Conservation (phyloP, 2,888 invertebrate genomes). For the Herminia tarsipennalis region DNA sequence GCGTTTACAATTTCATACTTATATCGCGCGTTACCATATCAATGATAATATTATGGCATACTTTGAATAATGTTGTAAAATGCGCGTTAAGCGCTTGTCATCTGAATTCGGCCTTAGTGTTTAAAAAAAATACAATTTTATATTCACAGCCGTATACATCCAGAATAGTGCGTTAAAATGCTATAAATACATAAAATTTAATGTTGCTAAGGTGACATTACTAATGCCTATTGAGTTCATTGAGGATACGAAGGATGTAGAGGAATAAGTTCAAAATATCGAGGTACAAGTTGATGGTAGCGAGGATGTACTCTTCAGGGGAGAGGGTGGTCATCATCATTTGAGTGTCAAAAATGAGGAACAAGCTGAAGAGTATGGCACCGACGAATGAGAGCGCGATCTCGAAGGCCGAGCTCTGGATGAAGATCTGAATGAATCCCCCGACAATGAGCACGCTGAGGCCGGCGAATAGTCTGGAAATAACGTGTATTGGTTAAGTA, state of each 20-base stretch:
- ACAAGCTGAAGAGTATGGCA: constrained; percentile 91
- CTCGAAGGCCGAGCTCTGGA: constrained; percentile 90
- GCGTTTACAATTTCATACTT: too few species aligned
- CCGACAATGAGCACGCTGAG: constrained; percentile 89
- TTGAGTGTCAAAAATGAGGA: constrained; percentile 94
- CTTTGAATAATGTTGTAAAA: too few species aligned
- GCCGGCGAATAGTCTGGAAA: constrained; percentile 87
- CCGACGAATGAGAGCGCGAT: constrained; percentile 90
- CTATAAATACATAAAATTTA: constrained; percentile 29
- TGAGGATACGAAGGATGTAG: constrained; percentile 91
- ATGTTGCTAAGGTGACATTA: constrained; percentile 10
- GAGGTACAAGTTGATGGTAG: constrained; percentile 94
- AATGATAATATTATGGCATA: too few species aligned
- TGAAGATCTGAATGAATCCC: constrained; percentile 90
- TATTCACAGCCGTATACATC: constrained; percentile 36
- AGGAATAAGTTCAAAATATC: constrained; percentile 95
- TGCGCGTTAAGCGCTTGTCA: too few species aligned
- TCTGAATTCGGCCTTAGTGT: too few species aligned
- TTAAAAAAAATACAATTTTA: constrained; percentile 27
- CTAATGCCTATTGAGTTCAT: constrained; percentile 85
- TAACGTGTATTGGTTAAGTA: too few species aligned
- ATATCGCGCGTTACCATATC: too few species aligned
- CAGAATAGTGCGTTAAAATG: constrained; percentile 36
- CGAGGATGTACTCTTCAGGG: constrained; percentile 95
- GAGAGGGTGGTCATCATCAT: constrained; percentile 92